Percentiles rank a stretch among this genome's conserved stretches.
These are phyloP conservation scores for Xenopus borealis DNA, from an alignment of 2,113 vertebrate genomes.

Conservation along the genomic window DNA sequence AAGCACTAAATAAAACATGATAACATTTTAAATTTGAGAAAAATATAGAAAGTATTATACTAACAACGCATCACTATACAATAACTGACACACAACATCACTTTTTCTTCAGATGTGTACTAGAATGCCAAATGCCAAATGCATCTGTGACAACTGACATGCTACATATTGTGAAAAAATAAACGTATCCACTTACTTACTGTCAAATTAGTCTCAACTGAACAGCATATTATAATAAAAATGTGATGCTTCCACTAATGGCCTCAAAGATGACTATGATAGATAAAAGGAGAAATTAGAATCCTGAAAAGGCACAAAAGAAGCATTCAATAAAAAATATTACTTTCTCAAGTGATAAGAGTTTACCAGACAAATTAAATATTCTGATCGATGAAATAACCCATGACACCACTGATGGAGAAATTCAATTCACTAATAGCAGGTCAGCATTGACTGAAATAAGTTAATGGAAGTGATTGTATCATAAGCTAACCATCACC, in stretches of 20 bases:
- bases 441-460: conserved; percentile 61
- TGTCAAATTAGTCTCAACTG: conserved; percentile 46
- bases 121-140: neutral
- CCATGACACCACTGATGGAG: conserved; percentile 61
- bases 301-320: conserved; percentile 62
- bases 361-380: conserved; percentile 73
- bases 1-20: no score
- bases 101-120: no score
- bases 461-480: conserved; percentile 72
- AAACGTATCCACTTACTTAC: conserved; percentile 25
- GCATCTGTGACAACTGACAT: neutral
- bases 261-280: conserved; percentile 57
- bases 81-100: no score
- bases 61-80: no score
- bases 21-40: no score
- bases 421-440: conserved; percentile 77
- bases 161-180: neutral
- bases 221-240: conserved; percentile 52
- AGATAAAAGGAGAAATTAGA: conserved; percentile 58
- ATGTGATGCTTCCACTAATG: conserved; percentile 52
- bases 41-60: no score
- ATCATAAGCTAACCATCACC: conserved; percentile 66
- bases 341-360: conserved; percentile 58
- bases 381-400: conserved; percentile 71
- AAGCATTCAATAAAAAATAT: conserved; percentile 52